These are phyloP conservation scores for Albula goreensis DNA, from an alignment of 2,113 vertebrate genomes.

Conservation along the genomic window DNA sequence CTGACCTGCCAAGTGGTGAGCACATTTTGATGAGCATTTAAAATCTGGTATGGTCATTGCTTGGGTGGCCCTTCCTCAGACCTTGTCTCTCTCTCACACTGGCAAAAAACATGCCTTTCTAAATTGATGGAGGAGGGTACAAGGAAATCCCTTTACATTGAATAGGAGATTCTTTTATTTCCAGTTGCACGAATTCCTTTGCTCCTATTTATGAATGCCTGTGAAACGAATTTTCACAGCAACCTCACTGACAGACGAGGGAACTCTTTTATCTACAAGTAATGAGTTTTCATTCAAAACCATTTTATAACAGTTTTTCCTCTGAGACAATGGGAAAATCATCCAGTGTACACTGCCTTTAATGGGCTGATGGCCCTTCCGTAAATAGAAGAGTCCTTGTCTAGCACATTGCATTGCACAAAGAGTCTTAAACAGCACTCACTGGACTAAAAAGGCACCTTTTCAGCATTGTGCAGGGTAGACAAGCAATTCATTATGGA, in stretches of 20 bases:
- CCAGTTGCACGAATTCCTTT: background rate
- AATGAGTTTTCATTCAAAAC: background rate
- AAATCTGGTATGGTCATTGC: too few species aligned
- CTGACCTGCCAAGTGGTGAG: too few species aligned
- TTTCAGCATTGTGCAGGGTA: background rate
- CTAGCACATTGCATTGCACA: background rate
- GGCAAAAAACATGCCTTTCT: background rate
- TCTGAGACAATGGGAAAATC: background rate
- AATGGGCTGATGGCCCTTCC: background rate
- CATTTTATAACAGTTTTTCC: background rate
- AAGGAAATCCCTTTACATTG: background rate
- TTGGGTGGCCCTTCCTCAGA: background rate
- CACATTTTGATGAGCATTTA: too few species aligned
- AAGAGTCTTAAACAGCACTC: background rate
- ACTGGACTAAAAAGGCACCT: background rate
- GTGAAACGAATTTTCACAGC: background rate
- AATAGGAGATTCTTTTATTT: background rate
- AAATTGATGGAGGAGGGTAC: background rate
- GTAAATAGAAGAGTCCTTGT: background rate
- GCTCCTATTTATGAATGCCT: background rate
- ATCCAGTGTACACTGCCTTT: background rate
- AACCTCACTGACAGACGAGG: background rate
- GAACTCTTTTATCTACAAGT: background rate
- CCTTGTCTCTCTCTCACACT: background rate
- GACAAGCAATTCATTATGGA: conserved; percentile 5